These are phyloP conservation scores for Melanotaenia pygmaea DNA, from an alignment of 2,797 vertebrate species.

Conservation along the genomic window DNA sequence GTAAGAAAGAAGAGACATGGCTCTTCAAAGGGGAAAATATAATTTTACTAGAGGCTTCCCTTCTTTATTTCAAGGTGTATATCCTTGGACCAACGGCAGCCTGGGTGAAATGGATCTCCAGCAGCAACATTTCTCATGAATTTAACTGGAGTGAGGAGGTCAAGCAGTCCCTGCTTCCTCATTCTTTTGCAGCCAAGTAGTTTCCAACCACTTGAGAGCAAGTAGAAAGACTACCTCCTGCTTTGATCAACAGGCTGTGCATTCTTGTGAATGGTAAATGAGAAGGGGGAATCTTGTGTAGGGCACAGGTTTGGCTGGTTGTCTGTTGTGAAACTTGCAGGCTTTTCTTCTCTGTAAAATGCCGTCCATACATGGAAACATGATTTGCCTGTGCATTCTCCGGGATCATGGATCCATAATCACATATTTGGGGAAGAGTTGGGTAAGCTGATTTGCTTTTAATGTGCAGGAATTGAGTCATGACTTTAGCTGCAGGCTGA, in stretches of 20 bases:
- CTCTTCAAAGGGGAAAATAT: not conserved
- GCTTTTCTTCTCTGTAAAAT: not conserved
- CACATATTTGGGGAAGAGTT: not conserved
- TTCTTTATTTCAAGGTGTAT: not conserved
- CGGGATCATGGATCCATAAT: slow-evolving; percentile 1
- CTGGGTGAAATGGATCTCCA: not conserved
- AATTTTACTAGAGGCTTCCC: not conserved
- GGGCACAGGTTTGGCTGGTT: not conserved
- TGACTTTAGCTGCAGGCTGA: not conserved
- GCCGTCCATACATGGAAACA: not conserved
- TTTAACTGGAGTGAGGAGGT: not conserved
- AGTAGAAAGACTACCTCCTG: not conserved
- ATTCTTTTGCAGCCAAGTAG: not conserved
- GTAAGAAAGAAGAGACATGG: not conserved
- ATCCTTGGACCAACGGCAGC: not conserved
- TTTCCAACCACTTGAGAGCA: not conserved
- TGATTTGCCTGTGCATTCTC: not conserved
- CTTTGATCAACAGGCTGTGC: not conserved
- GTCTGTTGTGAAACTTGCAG: not conserved
- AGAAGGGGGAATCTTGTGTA: not conserved
- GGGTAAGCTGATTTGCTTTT: slow-evolving; percentile 1
- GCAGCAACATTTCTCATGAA: not conserved
- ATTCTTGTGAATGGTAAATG: not conserved
- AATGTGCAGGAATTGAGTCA: not conserved
- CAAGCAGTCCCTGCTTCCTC: not conserved